Evolutionary conservation across 53 echinoderm and acorn worm genomes (phyloP).

Genomic region (Paelopatides confundens): DNA sequence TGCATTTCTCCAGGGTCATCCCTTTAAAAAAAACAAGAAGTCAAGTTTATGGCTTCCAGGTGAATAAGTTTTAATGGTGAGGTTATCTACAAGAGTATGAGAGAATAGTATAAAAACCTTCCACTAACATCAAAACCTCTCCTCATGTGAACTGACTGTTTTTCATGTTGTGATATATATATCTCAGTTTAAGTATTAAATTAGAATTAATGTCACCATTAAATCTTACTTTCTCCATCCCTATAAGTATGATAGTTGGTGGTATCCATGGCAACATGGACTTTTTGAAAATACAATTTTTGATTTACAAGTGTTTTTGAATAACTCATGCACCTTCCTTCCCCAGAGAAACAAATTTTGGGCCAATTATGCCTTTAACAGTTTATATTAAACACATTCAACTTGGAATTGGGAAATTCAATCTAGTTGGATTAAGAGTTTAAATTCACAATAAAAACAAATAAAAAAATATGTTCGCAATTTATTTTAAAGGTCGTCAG

Average conservation of each 20-base stretch:
- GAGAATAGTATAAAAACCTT: background rate
- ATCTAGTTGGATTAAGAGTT: no score
- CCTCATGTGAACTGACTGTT: constrained; percentile 1
- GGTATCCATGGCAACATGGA: background rate
- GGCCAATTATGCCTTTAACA: no score
- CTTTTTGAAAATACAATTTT: no score
- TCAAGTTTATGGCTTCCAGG: constrained; percentile 40
- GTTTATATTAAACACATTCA: no score
- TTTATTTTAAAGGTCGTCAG: no score
- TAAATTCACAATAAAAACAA: no score
- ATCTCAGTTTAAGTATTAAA: background rate
- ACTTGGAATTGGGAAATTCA: no score
- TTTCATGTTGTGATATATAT: constrained; percentile 27
- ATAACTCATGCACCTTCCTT: no score
- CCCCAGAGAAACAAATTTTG: no score
- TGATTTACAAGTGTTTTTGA: no score
- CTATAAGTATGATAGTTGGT: background rate
- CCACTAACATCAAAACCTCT: background rate
- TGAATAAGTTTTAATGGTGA: constrained; percentile 1
- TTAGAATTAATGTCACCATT: background rate
- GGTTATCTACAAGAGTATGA: background rate
- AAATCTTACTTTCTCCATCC: background rate
- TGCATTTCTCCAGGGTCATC: background rate
- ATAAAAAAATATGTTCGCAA: no score
- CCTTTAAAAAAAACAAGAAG: background rate